These are phyloP conservation scores for Chelonus insularis DNA, from an alignment of 1,140 invertebrate genomes.

Conservation along the genomic window DNA sequence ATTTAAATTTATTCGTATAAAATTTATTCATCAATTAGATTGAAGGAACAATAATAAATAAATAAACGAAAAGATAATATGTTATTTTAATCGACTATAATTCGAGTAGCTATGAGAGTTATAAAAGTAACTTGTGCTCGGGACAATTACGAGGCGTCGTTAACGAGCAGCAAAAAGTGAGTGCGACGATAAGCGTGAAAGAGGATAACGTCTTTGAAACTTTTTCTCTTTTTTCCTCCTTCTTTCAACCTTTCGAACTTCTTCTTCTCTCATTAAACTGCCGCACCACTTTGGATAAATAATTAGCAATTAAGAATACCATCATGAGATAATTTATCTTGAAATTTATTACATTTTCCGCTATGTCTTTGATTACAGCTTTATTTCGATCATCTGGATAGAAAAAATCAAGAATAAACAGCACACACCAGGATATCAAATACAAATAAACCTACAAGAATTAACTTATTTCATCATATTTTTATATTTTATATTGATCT, in stretches of 20 bases:
- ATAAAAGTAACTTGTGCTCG: neutral
- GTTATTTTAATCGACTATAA: neutral
- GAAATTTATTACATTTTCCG: constrained; percentile 23
- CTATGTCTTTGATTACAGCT: constrained; percentile 15
- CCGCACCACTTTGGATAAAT: constrained; percentile 28
- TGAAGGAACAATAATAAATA: too few relatives aligned
- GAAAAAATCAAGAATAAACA: neutral
- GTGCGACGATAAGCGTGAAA: constrained; percentile 31
- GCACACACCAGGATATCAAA: too few relatives aligned
- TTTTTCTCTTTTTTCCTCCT: constrained; percentile 2
- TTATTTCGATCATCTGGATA: constrained; percentile 7
- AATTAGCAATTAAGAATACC: constrained; percentile 32
- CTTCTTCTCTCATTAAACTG: constrained; percentile 13
- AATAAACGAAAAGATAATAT: neutral
- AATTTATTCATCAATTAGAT: too few relatives aligned
- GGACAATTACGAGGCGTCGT: constrained; percentile 28
- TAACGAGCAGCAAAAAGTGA: constrained; percentile 31
- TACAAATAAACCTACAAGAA: too few relatives aligned
- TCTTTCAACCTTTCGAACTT: constrained; percentile 6
- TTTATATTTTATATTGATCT: too few relatives aligned
- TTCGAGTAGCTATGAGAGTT: neutral
- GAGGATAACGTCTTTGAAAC: constrained; percentile 20
- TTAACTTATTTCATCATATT: too few relatives aligned
- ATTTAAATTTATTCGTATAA: too few relatives aligned
- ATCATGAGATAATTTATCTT: constrained; percentile 26